Conservation (phyloP, 37 sponge, comb jelly and placozoan species). For the Lycopodina hypogea region DNA sequence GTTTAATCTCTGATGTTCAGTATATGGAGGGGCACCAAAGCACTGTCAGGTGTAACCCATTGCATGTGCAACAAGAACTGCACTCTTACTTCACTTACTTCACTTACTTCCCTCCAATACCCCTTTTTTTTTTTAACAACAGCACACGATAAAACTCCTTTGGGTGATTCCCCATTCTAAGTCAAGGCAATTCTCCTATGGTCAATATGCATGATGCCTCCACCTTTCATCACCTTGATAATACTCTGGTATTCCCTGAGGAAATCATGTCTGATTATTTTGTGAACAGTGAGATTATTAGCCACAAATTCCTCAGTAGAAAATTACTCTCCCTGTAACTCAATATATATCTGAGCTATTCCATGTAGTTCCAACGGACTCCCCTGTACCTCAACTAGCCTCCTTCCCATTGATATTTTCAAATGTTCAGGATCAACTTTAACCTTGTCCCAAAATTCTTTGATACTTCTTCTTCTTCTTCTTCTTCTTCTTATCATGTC, state of each 20-base stretch:
- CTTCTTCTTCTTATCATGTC: no score
- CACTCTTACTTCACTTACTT: background rate
- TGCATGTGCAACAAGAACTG: background rate
- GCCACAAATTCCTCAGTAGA: background rate
- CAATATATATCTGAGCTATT: no score
- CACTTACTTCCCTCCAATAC: background rate
- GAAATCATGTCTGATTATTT: slow-evolving; percentile 32
- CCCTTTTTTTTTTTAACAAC: slow-evolving; percentile 9
- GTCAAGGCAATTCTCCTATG: background rate
- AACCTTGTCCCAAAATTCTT: slow-evolving; percentile 19
- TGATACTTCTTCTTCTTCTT: no score
- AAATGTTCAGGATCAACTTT: background rate
- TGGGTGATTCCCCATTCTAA: no score
- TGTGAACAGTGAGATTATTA: no score
- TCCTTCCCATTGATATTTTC: background rate
- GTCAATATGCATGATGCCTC: no score
- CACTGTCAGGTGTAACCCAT: slow-evolving; percentile 3
- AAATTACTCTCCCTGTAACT: background rate
- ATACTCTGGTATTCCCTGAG: slow-evolving; percentile 1
- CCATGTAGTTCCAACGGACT: no score
- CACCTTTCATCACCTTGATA: background rate
- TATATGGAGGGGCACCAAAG: slow-evolving; percentile 13
- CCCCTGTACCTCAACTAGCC: no score
- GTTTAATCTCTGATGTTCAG: no score
- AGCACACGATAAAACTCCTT: no score